Percentiles rank a stretch among this genome's conserved stretches.
Evolutionary conservation across 2,888 invertebrate species (phyloP).

Genomic region (Ectobius pallidus): DNA sequence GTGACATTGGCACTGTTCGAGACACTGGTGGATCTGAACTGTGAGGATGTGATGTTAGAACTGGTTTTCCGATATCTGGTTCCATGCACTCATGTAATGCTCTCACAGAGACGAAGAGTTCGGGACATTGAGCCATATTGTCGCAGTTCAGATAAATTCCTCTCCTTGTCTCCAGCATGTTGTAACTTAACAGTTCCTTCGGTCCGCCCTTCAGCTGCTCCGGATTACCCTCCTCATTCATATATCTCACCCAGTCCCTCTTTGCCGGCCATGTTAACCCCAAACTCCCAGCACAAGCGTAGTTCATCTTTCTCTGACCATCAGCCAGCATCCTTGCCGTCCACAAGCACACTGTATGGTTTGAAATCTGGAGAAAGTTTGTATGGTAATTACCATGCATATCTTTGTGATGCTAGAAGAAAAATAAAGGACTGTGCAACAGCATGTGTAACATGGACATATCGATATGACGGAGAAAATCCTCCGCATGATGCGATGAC

Average conservation of each 20-base stretch:
- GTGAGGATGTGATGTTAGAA: constrained; percentile 96
- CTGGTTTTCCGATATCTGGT: constrained; percentile 84
- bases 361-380: constrained; percentile 61
- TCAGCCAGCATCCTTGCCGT: constrained; percentile 38
- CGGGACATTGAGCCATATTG: constrained; percentile 75
- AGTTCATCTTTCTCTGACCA: constrained; percentile 23
- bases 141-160: constrained; percentile 75
- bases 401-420: constrained; percentile 84
- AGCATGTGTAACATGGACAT: constrained; percentile 80
- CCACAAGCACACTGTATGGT: constrained; percentile 34
- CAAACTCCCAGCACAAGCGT: constrained; percentile 24
- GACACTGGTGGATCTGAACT: constrained; percentile 88
- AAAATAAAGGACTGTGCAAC: constrained; percentile 73
- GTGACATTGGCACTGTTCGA: constrained; percentile 91
- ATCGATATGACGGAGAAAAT: constrained; percentile 73
- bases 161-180: constrained; percentile 71
- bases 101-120: constrained; percentile 75
- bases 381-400: constrained; percentile 83
- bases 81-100: constrained; percentile 80
- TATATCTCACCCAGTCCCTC: constrained; percentile 41
- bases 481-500: constrained; percentile 49
- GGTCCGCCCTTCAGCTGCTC: background rate
- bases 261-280: constrained; percentile 36
- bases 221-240: constrained; percentile 19
- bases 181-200: constrained; percentile 45